phyloP scores from a whole-genome alignment of 2,888 invertebrate species.

The Cenopis cana region DNA sequence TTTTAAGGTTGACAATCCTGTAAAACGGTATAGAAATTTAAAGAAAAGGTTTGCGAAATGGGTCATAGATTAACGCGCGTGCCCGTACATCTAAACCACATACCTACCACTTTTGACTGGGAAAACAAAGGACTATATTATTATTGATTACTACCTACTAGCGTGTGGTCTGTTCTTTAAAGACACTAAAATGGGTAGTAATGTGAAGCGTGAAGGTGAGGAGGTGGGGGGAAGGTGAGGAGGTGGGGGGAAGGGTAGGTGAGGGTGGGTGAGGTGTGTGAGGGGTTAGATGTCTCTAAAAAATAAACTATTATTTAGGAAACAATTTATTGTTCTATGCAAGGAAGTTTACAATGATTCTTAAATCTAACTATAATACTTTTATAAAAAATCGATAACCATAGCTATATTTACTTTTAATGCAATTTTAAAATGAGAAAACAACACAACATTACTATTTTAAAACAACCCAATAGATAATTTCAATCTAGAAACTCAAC shows the following conservation, averaged over 20 bases:
- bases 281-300: not conserved
- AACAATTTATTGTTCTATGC: constrained; percentile 9
- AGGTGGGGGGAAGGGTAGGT: no score
- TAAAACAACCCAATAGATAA: not conserved
- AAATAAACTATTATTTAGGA: constrained; percentile 15
- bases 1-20: no score
- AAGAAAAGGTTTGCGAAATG: no score
- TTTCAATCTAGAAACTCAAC: not conserved
- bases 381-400: not conserved
- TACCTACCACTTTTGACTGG: no score
- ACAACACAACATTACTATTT: not conserved
- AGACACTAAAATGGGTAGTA: no score
- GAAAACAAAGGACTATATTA: no score
- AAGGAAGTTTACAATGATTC: not conserved
- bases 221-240: not conserved
- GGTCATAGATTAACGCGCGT: no score
- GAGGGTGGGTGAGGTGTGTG: not conserved
- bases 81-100: no score
- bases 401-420: not conserved
- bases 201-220: no score
- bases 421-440: not conserved
- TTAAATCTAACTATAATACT: not conserved
- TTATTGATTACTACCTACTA: no score
- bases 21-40: no score
- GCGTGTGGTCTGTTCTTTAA: no score